phyloP scores from a whole-genome alignment of 1,140 invertebrate genomes.

The Panagrolaimus sp. region DNA sequence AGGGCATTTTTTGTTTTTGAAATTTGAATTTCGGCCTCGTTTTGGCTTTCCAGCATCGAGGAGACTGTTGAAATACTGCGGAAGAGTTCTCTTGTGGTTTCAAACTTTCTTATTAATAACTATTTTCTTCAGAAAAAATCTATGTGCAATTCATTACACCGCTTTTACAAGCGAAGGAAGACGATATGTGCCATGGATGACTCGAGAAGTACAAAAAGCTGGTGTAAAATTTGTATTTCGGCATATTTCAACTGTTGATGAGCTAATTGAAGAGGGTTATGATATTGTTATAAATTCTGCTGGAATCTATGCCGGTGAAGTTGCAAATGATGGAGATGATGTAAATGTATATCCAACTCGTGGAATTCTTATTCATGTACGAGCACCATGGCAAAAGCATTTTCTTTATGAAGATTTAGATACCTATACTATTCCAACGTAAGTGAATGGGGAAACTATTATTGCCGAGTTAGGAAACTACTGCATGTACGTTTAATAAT shows the following conservation, averaged over 20 bases:
- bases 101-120: conserved; percentile 18
- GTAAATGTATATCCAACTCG: conserved; percentile 42
- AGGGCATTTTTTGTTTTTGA: no score
- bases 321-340: conserved; percentile 40
- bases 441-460: neutral
- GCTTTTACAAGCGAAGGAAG: conserved; percentile 52
- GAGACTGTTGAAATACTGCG: no score
- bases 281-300: conserved; percentile 24
- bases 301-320: conserved; percentile 12
- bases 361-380: conserved; percentile 44
- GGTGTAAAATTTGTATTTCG: conserved; percentile 38
- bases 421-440: conserved; percentile 54
- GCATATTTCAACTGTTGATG: neutral
- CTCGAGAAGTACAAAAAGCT: conserved; percentile 24
- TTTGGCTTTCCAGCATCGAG: no score
- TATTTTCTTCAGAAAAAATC: conserved; percentile 17
- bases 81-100: no score
- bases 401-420: conserved; percentile 51
- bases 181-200: conserved; percentile 48
- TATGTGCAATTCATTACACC: conserved; percentile 46
- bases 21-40: no score
- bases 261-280: conserved; percentile 35
- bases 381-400: conserved; percentile 27
- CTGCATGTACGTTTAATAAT: no score
- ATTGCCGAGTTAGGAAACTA: no score